Conservation (phyloP, 2,888 invertebrate genomes). For the Scaptomyza reducta region DNA sequence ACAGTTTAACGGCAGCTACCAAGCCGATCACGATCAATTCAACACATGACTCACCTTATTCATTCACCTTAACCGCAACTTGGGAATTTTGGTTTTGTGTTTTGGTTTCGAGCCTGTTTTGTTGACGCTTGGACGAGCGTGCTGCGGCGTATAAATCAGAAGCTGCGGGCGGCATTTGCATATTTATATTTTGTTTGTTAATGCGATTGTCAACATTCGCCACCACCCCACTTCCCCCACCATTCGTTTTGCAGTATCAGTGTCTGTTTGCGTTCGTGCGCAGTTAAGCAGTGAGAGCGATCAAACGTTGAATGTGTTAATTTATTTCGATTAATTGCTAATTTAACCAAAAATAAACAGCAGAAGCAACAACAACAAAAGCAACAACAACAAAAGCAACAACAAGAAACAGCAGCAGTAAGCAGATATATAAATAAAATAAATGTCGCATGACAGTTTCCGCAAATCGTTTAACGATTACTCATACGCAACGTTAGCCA, state of each 20-base stretch:
- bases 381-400: background rate
- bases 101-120: constrained; percentile 49
- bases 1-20: constrained; percentile 25
- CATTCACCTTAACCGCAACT: constrained; percentile 26
- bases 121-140: constrained; percentile 20
- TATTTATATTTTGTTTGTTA: constrained; percentile 38
- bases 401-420: background rate
- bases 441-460: constrained; percentile 51
- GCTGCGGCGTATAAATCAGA: constrained; percentile 34
- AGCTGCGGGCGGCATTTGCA: constrained; percentile 53
- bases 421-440: constrained; percentile 33
- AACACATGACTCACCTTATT: constrained; percentile 54
- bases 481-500: constrained; percentile 56
- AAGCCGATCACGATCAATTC: background rate
- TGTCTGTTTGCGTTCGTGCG: background rate
- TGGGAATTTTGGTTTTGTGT: constrained; percentile 19
- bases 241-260: background rate
- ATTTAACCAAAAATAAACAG: constrained; percentile 49
- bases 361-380: background rate
- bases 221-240: background rate
- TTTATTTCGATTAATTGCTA: constrained; percentile 68
- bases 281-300: constrained; percentile 4
- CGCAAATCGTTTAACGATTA: constrained; percentile 53
- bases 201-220: constrained; percentile 20
- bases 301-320: constrained; percentile 56